phyloP scores from a whole-genome alignment of 2,797 vertebrate species.

The Karalla daura region DNA sequence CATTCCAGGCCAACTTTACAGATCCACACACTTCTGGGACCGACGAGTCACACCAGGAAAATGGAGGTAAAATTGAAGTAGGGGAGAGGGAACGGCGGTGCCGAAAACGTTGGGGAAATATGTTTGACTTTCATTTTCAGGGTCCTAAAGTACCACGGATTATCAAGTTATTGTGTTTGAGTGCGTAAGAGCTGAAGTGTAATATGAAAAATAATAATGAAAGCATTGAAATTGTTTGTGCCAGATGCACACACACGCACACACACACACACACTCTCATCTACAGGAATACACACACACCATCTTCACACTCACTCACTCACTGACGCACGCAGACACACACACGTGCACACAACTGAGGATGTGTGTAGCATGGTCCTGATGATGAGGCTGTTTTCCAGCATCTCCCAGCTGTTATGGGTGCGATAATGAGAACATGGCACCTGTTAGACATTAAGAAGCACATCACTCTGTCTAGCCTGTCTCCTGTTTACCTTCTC shows the following conservation, averaged over 20 bases:
- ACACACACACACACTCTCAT: background rate
- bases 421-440: slow-evolving; percentile 75
- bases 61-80: slow-evolving; percentile 22
- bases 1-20: slow-evolving; percentile 61
- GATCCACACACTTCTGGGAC: slow-evolving; percentile 33
- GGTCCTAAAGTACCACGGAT: slow-evolving; percentile 22
- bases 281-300: slow-evolving; percentile 6
- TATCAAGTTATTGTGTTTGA: background rate
- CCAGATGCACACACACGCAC: background rate
- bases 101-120: slow-evolving; percentile 2
- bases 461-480: slow-evolving; percentile 72
- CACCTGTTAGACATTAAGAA: slow-evolving; percentile 81
- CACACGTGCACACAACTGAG: background rate
- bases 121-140: slow-evolving; percentile 19
- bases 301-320: background rate
- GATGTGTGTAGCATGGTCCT: slow-evolving; percentile 37
- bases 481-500: slow-evolving; percentile 60
- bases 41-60: slow-evolving; percentile 8
- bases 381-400: slow-evolving; percentile 78
- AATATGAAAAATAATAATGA: slow-evolving; percentile 25
- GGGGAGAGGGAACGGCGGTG: background rate
- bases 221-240: slow-evolving; percentile 31
- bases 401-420: slow-evolving; percentile 77
- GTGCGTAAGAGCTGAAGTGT: background rate
- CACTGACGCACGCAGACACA: slow-evolving; percentile 2